A percentile compares a stretch with the other conserved stretches of the same genome.
Evolutionary conservation across 2,888 invertebrate genomes (phyloP).

Genomic region (Cataglyphis albicans): DNA sequence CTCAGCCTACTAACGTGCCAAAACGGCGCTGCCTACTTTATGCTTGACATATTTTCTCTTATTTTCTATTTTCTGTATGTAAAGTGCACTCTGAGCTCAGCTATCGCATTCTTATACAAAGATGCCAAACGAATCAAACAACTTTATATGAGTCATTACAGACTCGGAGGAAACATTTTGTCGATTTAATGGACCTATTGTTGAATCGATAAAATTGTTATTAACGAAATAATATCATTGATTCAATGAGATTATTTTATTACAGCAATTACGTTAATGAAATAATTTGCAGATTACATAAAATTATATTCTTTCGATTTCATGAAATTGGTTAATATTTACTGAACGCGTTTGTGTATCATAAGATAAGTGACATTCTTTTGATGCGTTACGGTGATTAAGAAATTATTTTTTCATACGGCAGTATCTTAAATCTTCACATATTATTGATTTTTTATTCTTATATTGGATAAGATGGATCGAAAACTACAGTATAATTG

Average conservation of each 20-base stretch:
- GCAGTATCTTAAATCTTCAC: neutral
- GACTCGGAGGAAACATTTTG: neutral
- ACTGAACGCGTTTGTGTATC: neutral
- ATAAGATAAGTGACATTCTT: neutral
- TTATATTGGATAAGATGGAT: neutral
- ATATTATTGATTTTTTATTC: neutral
- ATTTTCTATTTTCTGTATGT: slow-evolving; percentile 47
- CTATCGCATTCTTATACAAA: slow-evolving; percentile 41
- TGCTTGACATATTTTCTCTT: slow-evolving; percentile 42
- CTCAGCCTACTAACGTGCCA: slow-evolving; percentile 36
- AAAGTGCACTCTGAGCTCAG: slow-evolving; percentile 61
- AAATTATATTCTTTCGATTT: neutral
- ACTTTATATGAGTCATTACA: neutral
- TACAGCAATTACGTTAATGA: neutral
- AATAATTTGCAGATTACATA: neutral
- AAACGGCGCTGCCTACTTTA: slow-evolving; percentile 38
- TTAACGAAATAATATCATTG: neutral
- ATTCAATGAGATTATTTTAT: neutral
- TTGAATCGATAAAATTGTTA: neutral
- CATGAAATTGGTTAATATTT: neutral
- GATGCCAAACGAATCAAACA: slow-evolving; percentile 42
- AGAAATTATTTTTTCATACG: neutral
- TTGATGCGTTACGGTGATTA: neutral
- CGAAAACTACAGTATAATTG: neutral
- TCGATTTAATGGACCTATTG: slow-evolving; percentile 11